Conservation (phyloP, 2,113 vertebrate species). For the Terrapene triunguis region DNA sequence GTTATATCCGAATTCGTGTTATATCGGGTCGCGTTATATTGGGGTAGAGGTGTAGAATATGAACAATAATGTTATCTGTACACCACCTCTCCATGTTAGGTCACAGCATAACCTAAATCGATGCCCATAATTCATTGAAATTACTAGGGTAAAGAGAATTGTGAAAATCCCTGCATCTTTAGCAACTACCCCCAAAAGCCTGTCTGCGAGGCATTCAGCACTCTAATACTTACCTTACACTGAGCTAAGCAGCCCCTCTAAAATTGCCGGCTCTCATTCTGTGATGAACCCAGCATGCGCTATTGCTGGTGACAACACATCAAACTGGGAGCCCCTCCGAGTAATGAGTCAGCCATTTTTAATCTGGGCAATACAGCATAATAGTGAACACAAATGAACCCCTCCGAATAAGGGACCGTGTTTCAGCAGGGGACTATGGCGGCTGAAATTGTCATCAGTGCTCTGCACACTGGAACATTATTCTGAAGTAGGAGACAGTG, state of each 20-base stretch:
- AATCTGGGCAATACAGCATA: neutral
- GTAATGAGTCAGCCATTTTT: neutral
- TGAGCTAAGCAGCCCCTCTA: neutral
- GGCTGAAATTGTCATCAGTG: neutral
- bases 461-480: neutral
- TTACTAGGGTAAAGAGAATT: neutral
- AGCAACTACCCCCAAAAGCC: neutral
- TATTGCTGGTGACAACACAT: neutral
- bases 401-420: neutral
- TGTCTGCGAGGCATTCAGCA: neutral
- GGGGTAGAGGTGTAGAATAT: neutral
- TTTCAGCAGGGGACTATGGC: neutral
- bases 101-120: neutral
- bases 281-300: neutral
- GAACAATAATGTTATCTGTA: neutral
- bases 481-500: neutral
- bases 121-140: neutral
- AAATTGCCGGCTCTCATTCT: neutral
- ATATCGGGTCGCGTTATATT: too few relatives aligned
- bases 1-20: too few relatives aligned
- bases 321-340: neutral
- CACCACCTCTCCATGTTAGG: neutral
- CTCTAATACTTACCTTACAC: neutral
- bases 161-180: neutral
- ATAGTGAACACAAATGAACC: neutral